phyloP scores from a whole-genome alignment of 2,113 vertebrate genomes.

The Spea bombifrons region DNA sequence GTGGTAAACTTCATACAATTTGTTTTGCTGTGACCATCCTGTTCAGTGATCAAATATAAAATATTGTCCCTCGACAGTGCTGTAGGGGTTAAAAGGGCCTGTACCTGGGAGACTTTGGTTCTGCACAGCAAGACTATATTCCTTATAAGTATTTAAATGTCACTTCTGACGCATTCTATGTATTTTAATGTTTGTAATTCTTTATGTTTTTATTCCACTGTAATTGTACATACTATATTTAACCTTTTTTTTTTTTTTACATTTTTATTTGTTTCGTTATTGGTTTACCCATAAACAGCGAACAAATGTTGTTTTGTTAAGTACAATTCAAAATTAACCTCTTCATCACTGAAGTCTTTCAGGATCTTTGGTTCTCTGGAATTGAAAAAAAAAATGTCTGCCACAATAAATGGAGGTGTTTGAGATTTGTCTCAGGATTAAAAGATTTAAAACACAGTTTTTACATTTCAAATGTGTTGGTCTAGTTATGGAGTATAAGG shows the following conservation, averaged over 20 bases:
- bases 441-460: background rate
- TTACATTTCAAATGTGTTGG: background rate
- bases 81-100: conserved; percentile 50
- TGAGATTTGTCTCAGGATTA: background rate
- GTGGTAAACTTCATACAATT: background rate
- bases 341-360: background rate
- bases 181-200: conserved; percentile 21
- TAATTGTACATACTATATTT: background rate
- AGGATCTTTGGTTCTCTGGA: background rate
- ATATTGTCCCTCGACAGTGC: background rate
- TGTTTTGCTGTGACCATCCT: background rate
- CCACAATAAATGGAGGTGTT: background rate
- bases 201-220: background rate
- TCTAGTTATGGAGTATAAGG: background rate
- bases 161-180: conserved; percentile 10
- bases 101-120: conserved; percentile 53
- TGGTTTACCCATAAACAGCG: background rate
- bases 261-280: conserved; percentile 5
- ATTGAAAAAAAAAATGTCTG: background rate
- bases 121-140: conserved; percentile 55
- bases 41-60: background rate
- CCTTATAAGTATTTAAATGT: conserved; percentile 55
- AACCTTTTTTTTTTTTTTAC: background rate
- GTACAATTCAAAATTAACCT: background rate
- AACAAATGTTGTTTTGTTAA: background rate